Percentiles rank a stretch among this genome's conserved stretches.
These are phyloP conservation scores for Geodia barretti DNA, from an alignment of 37 sponge, comb jelly and placozoan genomes.

Conservation along the genomic window DNA sequence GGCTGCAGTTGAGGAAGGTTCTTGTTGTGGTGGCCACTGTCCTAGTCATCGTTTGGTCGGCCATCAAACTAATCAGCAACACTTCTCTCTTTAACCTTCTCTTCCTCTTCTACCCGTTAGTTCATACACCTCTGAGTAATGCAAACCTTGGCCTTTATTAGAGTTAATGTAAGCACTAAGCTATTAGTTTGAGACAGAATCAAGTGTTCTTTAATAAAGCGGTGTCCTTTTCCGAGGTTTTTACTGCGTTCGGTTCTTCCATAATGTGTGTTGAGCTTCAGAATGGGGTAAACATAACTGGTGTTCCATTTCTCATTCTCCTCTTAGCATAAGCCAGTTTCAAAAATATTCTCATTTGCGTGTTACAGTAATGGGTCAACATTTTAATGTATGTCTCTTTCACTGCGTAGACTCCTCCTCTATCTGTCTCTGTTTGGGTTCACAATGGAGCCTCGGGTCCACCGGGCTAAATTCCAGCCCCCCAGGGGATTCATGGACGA, in stretches of 20 bases:
- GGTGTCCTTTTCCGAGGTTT: no score
- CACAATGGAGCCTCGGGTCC: slow-evolving; percentile 60
- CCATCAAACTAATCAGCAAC: slow-evolving; percentile 43
- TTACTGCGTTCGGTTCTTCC: no score
- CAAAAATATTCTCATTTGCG: no score
- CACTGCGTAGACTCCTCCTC: slow-evolving; percentile 54
- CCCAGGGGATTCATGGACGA: slow-evolving; percentile 40
- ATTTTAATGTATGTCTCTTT: not conserved
- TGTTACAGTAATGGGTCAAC: not conserved
- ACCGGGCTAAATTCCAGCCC: slow-evolving; percentile 30
- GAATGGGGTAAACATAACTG: no score
- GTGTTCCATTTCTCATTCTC: no score
- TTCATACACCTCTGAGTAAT: no score
- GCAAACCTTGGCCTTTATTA: no score
- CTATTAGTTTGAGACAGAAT: no score
- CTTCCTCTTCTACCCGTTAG: slow-evolving; percentile 85
- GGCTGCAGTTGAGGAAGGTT: slow-evolving; percentile 5
- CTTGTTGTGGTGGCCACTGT: slow-evolving; percentile 28
- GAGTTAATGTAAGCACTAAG: no score
- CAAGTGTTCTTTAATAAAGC: no score
- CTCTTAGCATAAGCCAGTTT: no score
- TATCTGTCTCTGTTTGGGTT: slow-evolving; percentile 87
- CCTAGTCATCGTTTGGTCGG: slow-evolving; percentile 39
- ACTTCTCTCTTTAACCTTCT: slow-evolving; percentile 75
- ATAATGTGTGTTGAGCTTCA: no score